Percentiles rank a stretch among this genome's conserved stretches.
Conservation (phyloP, 2,797 vertebrate genomes). For the Sebastolobus alascanus region DNA sequence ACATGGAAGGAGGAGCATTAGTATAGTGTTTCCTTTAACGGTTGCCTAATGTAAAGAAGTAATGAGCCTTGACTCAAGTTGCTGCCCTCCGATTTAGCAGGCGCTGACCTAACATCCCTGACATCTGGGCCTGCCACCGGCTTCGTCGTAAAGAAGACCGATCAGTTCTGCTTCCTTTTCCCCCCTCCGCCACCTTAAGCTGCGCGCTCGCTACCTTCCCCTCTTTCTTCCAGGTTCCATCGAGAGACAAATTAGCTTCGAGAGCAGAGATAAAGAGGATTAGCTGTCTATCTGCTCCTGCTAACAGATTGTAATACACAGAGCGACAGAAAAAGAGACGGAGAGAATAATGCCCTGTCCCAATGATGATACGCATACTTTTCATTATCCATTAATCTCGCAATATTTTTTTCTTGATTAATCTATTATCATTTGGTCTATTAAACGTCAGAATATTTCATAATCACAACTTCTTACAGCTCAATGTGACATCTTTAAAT, state of each 20-base stretch:
- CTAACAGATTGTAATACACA: slow-evolving; percentile 34
- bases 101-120: slow-evolving; percentile 61
- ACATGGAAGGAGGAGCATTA: slow-evolving; percentile 41
- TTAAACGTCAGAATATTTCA: background rate
- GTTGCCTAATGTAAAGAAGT: slow-evolving; percentile 55
- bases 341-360: background rate
- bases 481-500: background rate
- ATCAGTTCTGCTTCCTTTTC: slow-evolving; percentile 37
- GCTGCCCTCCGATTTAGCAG: slow-evolving; percentile 61
- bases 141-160: slow-evolving; percentile 49
- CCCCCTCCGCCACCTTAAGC: background rate
- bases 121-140: slow-evolving; percentile 63
- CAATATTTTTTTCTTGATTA: background rate
- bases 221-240: slow-evolving; percentile 35
- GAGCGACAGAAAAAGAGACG: background rate
- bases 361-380: background rate
- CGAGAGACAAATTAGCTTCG: slow-evolving; percentile 51
- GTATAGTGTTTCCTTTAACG: slow-evolving; percentile 35
- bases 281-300: slow-evolving; percentile 42
- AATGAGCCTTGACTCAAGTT: slow-evolving; percentile 68
- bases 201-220: background rate
- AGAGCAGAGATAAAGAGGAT: slow-evolving; percentile 54
- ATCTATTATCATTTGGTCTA: background rate
- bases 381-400: slow-evolving; percentile 6
- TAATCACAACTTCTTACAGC: background rate